A percentile compares a stretch with the other conserved stretches of the same genome.
Conservation (phyloP, 2,113 vertebrate genomes). For the Bos javanicus region DNA sequence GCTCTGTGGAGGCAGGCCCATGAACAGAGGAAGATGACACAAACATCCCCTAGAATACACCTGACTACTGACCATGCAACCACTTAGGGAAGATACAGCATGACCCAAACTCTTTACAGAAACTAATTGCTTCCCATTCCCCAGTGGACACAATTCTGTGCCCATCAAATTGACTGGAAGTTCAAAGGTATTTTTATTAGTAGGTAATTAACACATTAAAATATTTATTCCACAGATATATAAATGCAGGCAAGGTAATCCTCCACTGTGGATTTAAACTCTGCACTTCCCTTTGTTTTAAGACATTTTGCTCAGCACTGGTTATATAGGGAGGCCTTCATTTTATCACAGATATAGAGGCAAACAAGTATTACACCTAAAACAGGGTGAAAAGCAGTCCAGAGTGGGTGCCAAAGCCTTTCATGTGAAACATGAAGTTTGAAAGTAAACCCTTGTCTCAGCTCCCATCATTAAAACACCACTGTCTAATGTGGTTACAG, state of each 20-base stretch:
- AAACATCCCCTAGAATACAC: conserved; percentile 24
- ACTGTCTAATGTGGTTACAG: conserved; percentile 39
- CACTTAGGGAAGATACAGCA: conserved; percentile 73
- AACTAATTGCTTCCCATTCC: conserved; percentile 82
- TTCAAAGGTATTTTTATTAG: conserved; percentile 85
- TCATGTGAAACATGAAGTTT: conserved; percentile 54
- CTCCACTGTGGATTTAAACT: conserved; percentile 69
- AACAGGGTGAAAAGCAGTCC: conserved; percentile 60
- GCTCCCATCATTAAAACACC: not conserved
- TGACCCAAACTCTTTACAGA: conserved; percentile 72
- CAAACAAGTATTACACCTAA: conserved; percentile 70
- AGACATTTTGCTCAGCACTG: conserved; percentile 63
- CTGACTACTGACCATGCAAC: conserved; percentile 69
- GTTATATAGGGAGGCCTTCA: conserved; percentile 55
- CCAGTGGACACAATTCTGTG: conserved; percentile 69
- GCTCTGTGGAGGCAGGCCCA: not conserved
- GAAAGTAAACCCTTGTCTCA: conserved; percentile 51
- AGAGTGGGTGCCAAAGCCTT: conserved; percentile 47
- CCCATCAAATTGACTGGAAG: conserved; percentile 79
- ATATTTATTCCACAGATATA: conserved; percentile 82
- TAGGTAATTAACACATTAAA: conserved; percentile 84
- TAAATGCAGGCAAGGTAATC: conserved; percentile 81
- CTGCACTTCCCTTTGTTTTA: conserved; percentile 73
- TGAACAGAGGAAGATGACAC: not conserved
- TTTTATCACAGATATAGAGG: conserved; percentile 71